Base-by-base conservation (phyloP, 2,888 invertebrate species). In the Temnothorax unifasciatus region DNA sequence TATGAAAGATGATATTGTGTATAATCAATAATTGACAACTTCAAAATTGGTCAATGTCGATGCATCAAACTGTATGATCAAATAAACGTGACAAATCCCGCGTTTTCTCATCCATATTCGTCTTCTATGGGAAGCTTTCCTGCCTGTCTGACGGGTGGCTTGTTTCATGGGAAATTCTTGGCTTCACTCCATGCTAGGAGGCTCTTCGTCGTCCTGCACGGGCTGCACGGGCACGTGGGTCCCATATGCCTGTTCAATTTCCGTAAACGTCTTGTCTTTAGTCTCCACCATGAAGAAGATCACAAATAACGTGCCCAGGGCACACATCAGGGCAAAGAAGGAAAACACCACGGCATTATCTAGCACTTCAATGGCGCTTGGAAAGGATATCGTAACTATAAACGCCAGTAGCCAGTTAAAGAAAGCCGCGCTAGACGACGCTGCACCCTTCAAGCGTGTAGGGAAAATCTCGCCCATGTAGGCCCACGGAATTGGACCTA, bases 201-300 rank as follows among this genome's bases (percentile, higher is more conserved):
- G 0, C 34, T 73, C 38, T 57, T 41, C 25, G 41, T 54, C 34
- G 41, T 54, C 34, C 21, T 15, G 15, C 38, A 1, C 41, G 25
- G 54, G 3, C 15, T 15, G 15, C 38, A 2, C 41, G 25, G 47
- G 3, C 0, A 68, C 73, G 41, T 83, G 52, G 1, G 86, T 88
- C 3, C 92, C 93, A 25, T 94, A 89, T 84, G 92, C 93, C 8
- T 85, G 52, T 83, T 95, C 95, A 83, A 95, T 95, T 88, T 95
- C 93, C 66, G 91, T 92, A 73, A 95, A 88, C 2, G 95, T 95
- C 90, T 95, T 95, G 3, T 94, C 94, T 91, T 95, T 95, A 50
- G 95, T 95, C 94, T 97, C 97, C 8, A 96, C 95, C 21, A 96
- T 95, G 86, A 94, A 94, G 75, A 95, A 92, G 38, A 95, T 88